Evolutionary conservation across 92 coral and sea anemone genomes (phyloP).

Genomic region (Porites rus): DNA sequence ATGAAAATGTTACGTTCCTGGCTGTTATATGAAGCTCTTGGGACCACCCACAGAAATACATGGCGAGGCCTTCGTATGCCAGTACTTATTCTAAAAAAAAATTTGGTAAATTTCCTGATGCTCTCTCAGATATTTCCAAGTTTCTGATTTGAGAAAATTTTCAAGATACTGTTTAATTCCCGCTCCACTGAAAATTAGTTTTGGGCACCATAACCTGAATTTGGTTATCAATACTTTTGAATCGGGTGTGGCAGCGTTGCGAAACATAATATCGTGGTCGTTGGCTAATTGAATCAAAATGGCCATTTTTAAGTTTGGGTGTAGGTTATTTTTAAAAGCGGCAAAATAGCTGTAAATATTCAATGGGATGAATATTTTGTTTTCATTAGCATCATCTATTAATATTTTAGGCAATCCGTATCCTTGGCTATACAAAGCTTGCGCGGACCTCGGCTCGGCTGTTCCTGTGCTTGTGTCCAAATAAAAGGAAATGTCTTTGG

Average conservation of each 20-base stretch:
- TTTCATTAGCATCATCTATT: background rate
- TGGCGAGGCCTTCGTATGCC: background rate
- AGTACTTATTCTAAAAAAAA: background rate
- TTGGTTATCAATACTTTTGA: no score
- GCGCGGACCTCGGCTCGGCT: no score
- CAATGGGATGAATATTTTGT: slow-evolving; percentile 17
- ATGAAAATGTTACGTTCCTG: background rate
- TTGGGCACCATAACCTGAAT: slow-evolving; percentile 2
- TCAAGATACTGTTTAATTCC: background rate
- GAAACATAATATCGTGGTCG: slow-evolving; percentile 16
- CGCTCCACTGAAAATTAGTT: no score
- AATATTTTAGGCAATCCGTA: background rate
- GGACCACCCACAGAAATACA: background rate
- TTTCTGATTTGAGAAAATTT: background rate
- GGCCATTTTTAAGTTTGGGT: slow-evolving; percentile 24
- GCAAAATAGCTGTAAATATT: slow-evolving; percentile 31
- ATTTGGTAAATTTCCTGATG: background rate
- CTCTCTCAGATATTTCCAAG: background rate
- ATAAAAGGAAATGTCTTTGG: background rate
- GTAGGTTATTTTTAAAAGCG: slow-evolving; percentile 14
- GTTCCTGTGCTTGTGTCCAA: background rate
- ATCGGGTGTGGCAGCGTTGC: no score
- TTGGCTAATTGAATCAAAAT: background rate
- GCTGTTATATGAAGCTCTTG: background rate
- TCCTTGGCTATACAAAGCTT: slow-evolving; percentile 24